A percentile compares a stretch with the other conserved stretches of the same genome.
Evolutionary conservation across 2,888 invertebrate species (phyloP).

Genomic region (Amaurobius ferox): DNA sequence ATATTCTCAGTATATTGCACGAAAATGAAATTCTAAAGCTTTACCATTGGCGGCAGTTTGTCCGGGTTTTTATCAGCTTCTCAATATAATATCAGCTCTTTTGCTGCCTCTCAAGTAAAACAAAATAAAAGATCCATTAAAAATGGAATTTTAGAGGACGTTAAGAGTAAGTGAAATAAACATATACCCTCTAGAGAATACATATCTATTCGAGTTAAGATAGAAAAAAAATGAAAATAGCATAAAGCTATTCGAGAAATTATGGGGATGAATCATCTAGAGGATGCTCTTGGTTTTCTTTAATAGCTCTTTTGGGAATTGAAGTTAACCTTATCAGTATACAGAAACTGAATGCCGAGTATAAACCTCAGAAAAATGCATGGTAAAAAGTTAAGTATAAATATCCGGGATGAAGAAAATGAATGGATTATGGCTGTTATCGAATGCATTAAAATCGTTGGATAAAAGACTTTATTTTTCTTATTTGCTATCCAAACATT

Average conservation of each 20-base stretch:
- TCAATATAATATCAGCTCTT: not conserved
- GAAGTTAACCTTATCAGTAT: not conserved
- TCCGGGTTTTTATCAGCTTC: not conserved
- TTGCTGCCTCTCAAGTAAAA: not conserved
- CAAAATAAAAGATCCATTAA: not conserved
- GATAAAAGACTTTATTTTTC: too few relatives aligned
- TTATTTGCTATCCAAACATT: too few relatives aligned
- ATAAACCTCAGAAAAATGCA: too few relatives aligned
- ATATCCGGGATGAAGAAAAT: too few relatives aligned
- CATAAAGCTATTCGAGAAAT: not conserved
- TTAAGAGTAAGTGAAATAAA: not conserved
- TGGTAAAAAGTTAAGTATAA: too few relatives aligned
- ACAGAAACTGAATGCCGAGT: not conserved
- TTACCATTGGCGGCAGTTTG: not conserved
- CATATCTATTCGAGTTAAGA: not conserved
- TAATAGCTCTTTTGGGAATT: not conserved
- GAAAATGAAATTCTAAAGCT: too few relatives aligned
- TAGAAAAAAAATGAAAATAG: not conserved
- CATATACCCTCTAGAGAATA: not conserved
- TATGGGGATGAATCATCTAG: not conserved
- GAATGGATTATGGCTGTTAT: too few relatives aligned
- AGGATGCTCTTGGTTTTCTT: not conserved
- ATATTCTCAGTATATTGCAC: too few relatives aligned
- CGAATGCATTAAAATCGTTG: too few relatives aligned
- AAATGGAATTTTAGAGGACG: not conserved